Base-by-base conservation (phyloP, 2,113 vertebrate genomes). In the Proterorhinus semilunaris region DNA sequence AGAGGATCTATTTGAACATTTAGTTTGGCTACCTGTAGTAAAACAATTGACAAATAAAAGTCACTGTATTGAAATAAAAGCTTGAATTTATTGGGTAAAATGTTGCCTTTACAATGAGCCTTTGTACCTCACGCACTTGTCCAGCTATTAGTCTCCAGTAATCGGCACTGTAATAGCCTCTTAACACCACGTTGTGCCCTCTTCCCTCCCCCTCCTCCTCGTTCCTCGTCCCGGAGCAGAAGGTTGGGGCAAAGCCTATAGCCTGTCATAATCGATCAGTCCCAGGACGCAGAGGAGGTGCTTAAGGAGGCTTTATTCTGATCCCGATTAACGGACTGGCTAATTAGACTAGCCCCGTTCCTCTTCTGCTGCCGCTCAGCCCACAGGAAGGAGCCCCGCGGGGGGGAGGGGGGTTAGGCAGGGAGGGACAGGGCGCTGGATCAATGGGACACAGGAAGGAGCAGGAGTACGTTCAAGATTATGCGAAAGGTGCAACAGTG, bases 221-320 rank as follows among this genome's bases (percentile, higher is more conserved):
- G 83, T 75, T 66, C 27, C 79, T 74, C 66, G 80, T 69, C 79
- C 78, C 63, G 80, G 74, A 58, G 84, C 83, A 91, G 83, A 85
- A 85, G 87, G 87, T 77, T 75, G 13, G 13, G 79, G 86, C 70
- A 73, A 88, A 91, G 88, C 88, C 83, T 84, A 81, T 88, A 87
- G 86, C 75, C 88, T 88, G 89, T 91, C 92, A 90, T 90, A 88
- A 92, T 93, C 89, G 88, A 93, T 94, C 90, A 88, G 87, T 89
- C 86, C 83, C 75, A 53, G 83, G 85, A 79, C 79, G 82, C 80
- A 82, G 83, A 81, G 84, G 89, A 84, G 88, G 84, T 69, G 77
- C 89, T 92, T 92, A 92, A 90, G 81, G 78, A 90, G 86, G 87
- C 81, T 91, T 94, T 92, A 92, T 85, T 82, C 89, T 93, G 86